Evolutionary conservation across 2,797 vertebrate species (phyloP), one percentile per base, ranked within the genome.

Genomic region (Gambelia wislizenii): DNA sequence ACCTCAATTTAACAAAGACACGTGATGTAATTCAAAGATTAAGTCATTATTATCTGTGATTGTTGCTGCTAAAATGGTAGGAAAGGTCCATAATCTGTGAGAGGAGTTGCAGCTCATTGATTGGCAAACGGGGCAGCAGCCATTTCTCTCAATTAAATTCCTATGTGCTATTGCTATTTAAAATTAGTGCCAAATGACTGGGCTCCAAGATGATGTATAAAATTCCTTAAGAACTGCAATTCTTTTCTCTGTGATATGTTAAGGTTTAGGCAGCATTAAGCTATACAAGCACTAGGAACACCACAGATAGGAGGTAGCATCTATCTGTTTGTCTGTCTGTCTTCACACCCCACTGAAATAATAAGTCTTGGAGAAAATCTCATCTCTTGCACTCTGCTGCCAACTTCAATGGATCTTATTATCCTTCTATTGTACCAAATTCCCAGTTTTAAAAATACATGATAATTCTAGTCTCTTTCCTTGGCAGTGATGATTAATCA

Each of bases 111-210:
- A 33, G 56, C 74, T 94, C 83, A 84, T 83, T 92, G 92, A 83
- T 49, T 89, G 78, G 54, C 83, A 94, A 95, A 95, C 91, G 86
- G 36, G 87, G 27, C 54, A 59, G 36, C 82, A 85, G 91, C 13
- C 64, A 47, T 87, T 59, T 39, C 54, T 94, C 67, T 67, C 89
- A 96, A 95, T 96, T 94, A 94, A 95, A 92, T 89, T 94, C 85
- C 0, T 89, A 49, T 86, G 83, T 86, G 83, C 52, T 89, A 22
- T 59, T 25, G 89, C 72, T 90, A 80, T 78, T 86, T 85, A 91
- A 91, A 92, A 95, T 93, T 92, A 93, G 74, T 86, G 86, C 84
- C 84, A 90, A 93, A 78, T 86, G 85, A 59, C 36, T 52, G 56
- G n/a, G 83, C 61, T 91, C 72, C 22, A 82, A 88, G 89, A 59